Percentiles rank a stretch among this genome's conserved stretches.
Conservation (phyloP, 2,113 vertebrate genomes). For the Collichthys lucidus region DNA sequence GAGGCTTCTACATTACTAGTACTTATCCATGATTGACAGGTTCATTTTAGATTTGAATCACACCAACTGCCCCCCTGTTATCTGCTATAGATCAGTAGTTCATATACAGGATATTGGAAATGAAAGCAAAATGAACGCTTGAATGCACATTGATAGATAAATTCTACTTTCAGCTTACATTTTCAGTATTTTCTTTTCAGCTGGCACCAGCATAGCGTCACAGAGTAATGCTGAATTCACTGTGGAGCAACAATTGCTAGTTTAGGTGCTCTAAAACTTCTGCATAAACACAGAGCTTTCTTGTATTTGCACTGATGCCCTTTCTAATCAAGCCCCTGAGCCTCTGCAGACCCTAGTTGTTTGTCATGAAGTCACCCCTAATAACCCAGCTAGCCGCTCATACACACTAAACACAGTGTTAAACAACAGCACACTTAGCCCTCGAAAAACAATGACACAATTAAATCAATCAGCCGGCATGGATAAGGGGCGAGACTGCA, state of each 20-base stretch:
- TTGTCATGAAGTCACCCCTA: slow-evolving; percentile 78
- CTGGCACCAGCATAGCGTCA: slow-evolving; percentile 9
- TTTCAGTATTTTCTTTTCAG: slow-evolving; percentile 8
- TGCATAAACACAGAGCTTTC: slow-evolving; percentile 7
- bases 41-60: slow-evolving; percentile 9
- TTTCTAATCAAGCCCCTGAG: slow-evolving; percentile 75
- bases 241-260: slow-evolving; percentile 36
- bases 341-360: slow-evolving; percentile 67
- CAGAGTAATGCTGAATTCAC: slow-evolving; percentile 14
- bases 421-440: slow-evolving; percentile 71
- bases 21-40: background rate
- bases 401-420: slow-evolving; percentile 77
- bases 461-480: slow-evolving; percentile 75
- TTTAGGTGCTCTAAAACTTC: slow-evolving; percentile 46
- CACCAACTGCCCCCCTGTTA: background rate
- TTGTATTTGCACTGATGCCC: slow-evolving; percentile 62
- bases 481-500: slow-evolving; percentile 53
- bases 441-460: slow-evolving; percentile 73
- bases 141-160: background rate
- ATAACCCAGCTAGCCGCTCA: slow-evolving; percentile 71
- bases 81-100: background rate
- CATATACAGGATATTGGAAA: background rate
- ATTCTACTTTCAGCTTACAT: background rate
- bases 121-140: background rate
- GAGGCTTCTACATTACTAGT: background rate